These are phyloP conservation scores for Tetraodon nigroviridis DNA, from an alignment of 2,113 vertebrate species.

Conservation along the genomic window DNA sequence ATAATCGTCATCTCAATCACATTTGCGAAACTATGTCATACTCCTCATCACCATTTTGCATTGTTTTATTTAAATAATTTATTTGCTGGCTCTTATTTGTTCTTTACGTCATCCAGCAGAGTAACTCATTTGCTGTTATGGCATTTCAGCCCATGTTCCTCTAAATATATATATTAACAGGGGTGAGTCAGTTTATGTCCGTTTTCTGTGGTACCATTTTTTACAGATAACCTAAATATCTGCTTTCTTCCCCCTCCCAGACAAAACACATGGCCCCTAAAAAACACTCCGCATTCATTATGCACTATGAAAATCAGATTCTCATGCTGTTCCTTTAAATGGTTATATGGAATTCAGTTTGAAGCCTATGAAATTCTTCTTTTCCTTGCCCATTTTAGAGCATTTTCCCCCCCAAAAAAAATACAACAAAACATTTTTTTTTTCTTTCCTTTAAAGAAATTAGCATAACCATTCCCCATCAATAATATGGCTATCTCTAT, in stretches of 20 bases:
- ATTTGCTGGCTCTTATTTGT: not conserved
- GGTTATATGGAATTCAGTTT: slow-evolving; percentile 82
- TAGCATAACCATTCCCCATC: slow-evolving; percentile 90
- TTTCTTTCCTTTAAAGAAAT: slow-evolving; percentile 77
- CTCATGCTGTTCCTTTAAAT: slow-evolving; percentile 79
- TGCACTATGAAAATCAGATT: slow-evolving; percentile 76
- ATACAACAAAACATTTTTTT: slow-evolving; percentile 77
- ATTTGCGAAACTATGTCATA: not conserved
- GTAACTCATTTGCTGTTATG: not conserved
- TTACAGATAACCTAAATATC: slow-evolving; percentile 61
- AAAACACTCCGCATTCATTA: slow-evolving; percentile 69
- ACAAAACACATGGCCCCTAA: slow-evolving; percentile 61
- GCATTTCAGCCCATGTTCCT: not conserved
- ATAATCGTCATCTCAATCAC: slow-evolving; percentile 5
- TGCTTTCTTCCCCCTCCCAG: slow-evolving; percentile 59
- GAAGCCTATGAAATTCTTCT: slow-evolving; percentile 83
- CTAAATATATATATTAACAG: not conserved
- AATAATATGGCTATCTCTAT: slow-evolving; percentile 93
- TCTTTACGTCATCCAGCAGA: too few species aligned
- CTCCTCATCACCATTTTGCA: not conserved
- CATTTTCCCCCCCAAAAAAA: slow-evolving; percentile 83
- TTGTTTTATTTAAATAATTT: not conserved
- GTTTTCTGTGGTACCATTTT: slow-evolving; percentile 14
- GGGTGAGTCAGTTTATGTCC: not conserved
- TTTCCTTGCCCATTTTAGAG: slow-evolving; percentile 68